Percentiles rank a stretch among this genome's conserved stretches.
These are phyloP conservation scores for Drosophila lowei DNA, from an alignment of 1,140 invertebrate species.

Conservation along the genomic window DNA sequence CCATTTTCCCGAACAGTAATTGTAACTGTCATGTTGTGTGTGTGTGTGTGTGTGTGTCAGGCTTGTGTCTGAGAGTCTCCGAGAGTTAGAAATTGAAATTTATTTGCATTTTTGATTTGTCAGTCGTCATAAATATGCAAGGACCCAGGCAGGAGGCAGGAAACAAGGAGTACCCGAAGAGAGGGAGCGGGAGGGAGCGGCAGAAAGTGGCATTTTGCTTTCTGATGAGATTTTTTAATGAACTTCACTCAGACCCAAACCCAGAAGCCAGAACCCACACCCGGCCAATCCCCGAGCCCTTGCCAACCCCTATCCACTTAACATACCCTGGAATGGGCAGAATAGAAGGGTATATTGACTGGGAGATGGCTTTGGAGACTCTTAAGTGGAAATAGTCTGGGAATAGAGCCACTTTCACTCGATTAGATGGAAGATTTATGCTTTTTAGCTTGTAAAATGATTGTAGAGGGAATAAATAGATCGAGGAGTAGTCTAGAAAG, in stretches of 20 bases:
- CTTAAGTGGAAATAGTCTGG: too few species aligned
- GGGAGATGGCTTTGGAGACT: too few species aligned
- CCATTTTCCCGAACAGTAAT: slow-evolving; percentile 60
- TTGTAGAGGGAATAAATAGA: too few species aligned
- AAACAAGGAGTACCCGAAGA: slow-evolving; percentile 2
- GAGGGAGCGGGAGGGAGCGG: slow-evolving; percentile 8
- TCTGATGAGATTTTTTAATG: slow-evolving; percentile 73
- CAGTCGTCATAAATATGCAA: slow-evolving; percentile 76
- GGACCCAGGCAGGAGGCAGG: slow-evolving; percentile 14
- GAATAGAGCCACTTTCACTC: too few species aligned
- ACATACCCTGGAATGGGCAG: background rate
- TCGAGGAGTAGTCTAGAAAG: too few species aligned
- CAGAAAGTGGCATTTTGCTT: slow-evolving; percentile 48
- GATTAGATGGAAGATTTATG: too few species aligned
- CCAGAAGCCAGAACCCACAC: background rate
- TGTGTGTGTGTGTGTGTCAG: slow-evolving; percentile 26
- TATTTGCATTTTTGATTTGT: slow-evolving; percentile 80
- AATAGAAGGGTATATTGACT: background rate
- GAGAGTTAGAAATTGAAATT: slow-evolving; percentile 78
- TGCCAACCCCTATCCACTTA: slow-evolving; percentile 3
- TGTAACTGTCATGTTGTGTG: slow-evolving; percentile 77
- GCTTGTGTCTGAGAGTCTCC: slow-evolving; percentile 38
- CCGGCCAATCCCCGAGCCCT: slow-evolving; percentile 3
- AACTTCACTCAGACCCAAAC: slow-evolving; percentile 27
- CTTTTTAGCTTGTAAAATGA: too few species aligned